These are phyloP conservation scores for Cyclina sinensis DNA, from an alignment of 1,140 invertebrate genomes.

Conservation along the genomic window DNA sequence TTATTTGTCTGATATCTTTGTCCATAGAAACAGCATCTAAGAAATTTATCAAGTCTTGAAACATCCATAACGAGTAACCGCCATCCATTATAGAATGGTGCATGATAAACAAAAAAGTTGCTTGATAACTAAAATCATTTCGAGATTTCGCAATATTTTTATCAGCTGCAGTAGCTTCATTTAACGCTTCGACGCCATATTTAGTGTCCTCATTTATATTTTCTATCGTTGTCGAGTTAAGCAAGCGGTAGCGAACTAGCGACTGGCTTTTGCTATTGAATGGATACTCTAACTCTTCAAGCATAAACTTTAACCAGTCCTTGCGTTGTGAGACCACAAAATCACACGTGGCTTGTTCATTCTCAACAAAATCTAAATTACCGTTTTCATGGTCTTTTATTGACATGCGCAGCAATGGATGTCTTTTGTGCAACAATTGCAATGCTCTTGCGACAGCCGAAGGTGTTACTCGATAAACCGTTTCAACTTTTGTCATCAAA, in stretches of 20 bases:
- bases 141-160: not conserved
- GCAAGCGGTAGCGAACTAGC: conserved; percentile 34
- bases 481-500: conserved; percentile 31
- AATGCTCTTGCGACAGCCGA: not conserved
- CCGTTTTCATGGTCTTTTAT: not conserved
- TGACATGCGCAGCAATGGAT: conserved; percentile 35
- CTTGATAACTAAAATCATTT: not conserved
- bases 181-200: not conserved
- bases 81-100: conserved; percentile 64
- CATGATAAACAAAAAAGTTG: conserved; percentile 46
- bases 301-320: conserved; percentile 34
- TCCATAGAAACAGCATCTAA: conserved; percentile 34
- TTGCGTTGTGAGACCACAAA: conserved; percentile 16
- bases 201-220: not conserved
- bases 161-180: not conserved
- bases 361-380: conserved; percentile 27
- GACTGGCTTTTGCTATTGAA: not conserved
- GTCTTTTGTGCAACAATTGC: not conserved
- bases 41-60: conserved; percentile 51
- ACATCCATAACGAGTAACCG: conserved; percentile 56
- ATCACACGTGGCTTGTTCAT: not conserved
- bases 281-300: conserved; percentile 21
- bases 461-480: conserved; percentile 11
- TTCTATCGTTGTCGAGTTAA: not conserved
- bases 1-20: not conserved